Evolutionary conservation across 2,888 invertebrate genomes (phyloP).

Genomic region (Synergus itoensis): DNA sequence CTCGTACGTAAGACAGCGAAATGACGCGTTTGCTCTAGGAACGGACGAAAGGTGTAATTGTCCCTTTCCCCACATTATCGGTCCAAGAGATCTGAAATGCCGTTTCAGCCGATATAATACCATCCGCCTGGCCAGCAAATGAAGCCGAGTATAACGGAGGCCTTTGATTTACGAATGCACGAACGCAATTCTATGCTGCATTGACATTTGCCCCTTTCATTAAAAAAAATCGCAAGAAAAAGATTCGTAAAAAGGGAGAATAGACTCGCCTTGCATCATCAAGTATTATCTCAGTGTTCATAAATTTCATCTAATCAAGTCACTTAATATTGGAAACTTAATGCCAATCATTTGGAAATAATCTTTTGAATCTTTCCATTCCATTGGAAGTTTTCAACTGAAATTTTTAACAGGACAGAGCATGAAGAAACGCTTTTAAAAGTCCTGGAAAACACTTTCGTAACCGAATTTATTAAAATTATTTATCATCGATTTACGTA

Average conservation of each 20-base stretch:
- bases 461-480: not conserved
- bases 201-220: conserved; percentile 16
- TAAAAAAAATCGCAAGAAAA: not conserved
- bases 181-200: conserved; percentile 33
- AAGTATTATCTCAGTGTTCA: not conserved
- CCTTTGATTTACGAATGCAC: conserved; percentile 47
- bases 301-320: conserved; percentile 4
- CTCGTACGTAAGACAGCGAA: conserved; percentile 29
- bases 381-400: too few species aligned
- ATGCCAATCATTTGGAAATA: too few species aligned
- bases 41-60: conserved; percentile 48
- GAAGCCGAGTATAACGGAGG: conserved; percentile 43
- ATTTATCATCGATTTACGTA: not conserved
- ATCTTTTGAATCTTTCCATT: too few species aligned
- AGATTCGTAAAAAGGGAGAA: not conserved
- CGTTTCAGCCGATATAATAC: conserved; percentile 44
- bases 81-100: conserved; percentile 45
- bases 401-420: not conserved
- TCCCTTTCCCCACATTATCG: conserved; percentile 49
- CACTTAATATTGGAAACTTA: not conserved
- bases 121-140: conserved; percentile 41
- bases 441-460: not conserved
- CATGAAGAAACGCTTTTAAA: not conserved
- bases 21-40: conserved; percentile 47
- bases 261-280: not conserved